Evolutionary conservation across 2,113 vertebrate species (phyloP), one percentile per base, ranked within the genome.

Genomic region (Alligator mississippiensis): DNA sequence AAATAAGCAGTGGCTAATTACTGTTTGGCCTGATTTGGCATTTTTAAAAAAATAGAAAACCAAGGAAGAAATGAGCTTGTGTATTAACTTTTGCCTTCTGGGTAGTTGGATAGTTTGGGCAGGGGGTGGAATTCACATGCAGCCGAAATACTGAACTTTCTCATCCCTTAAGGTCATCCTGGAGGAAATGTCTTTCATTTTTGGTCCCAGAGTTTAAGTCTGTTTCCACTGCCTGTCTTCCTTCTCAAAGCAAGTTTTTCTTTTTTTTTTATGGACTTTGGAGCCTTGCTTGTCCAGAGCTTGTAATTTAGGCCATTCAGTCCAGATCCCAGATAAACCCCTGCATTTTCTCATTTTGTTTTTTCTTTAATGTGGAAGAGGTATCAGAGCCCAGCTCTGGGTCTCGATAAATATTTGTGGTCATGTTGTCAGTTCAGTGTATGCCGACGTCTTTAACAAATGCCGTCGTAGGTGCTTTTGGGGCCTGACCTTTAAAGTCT

Each of bases 161-260:
- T 96, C 96, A 97, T 95, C 94, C 91, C 76, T 93, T 81, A 72
- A 90, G 95, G 95, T 93, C 88, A 79, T 80, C 85, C 25, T 90
- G 93, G 87, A 97, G 97, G 97, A 97, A 97, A 97, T 97, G 94
- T 94, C 95, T 97, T 79, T 97, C 95, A 95, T 89, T 92, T 81
- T 92, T 95, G 59, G 55, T 90, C 63, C 90, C 75, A 68, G 58
- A 82, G 63, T 87, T 93, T 94, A 74, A 61, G 70, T 87, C 64
- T 81, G 57, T 34, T 92, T 90, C 79, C 59, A 87, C 78, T 68
- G 90, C 38, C 76, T 94, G 85, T 66, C 61, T 82, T 80, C 88
- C n/a, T 92, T 91, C 92, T 95, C 90, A 84, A 55, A 94, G 89
- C 89, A 77, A 94, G 90, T 85, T 89, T 77, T 83, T 17, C 10